Evolutionary conservation across 2,113 vertebrate species (phyloP), one percentile per base, ranked within the genome.

Genomic region (Morone chrysops): DNA sequence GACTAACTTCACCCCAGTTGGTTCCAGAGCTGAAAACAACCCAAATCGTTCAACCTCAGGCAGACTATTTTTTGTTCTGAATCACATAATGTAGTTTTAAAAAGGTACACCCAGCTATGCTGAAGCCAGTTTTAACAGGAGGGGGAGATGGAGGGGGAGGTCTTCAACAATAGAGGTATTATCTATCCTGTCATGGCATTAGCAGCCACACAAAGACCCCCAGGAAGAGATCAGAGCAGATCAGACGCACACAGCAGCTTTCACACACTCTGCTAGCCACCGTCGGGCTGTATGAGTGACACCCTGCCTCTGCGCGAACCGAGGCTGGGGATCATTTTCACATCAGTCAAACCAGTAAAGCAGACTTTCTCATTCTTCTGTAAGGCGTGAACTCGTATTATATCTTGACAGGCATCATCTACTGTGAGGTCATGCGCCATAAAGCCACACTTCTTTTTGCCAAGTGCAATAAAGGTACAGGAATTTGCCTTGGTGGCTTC

Each of bases 161-260:
- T 83, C 77, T 75, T 67, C 83, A 90, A 94, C 93, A 93, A 93
- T 91, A 72, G 90, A 78, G 83, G 89, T 87, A 91, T 94, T 93
- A 93, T 93, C 92, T 89, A n/a, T 90, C 83, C 92, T 88, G 92
- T 90, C 90, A 87, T 78, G 90, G 90, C 81, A 83, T 93, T 94
- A 93, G 87, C 89, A 85, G 74, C 79, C 62, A n/a, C 85, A 93
- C 84, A 93, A 92, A 94, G 90, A 89, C 83, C 87, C 80, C 71
- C 91, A 86, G 90, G 89, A 91, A 89, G 90, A 93, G 92, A 93
- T 93, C 87, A 93, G 71, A 90, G 84, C 86, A 86, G 78, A 91
- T 88, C 85, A 88, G 80, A 92, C 85, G 61, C 78, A 89, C 83
- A 85, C 85, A 79, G 82, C 90, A 84, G 89, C 85, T 90, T 90